Percentiles rank a stretch among this genome's conserved stretches.
Conservation (phyloP, 2,888 invertebrate genomes). For the Limnephilus rhombicus region DNA sequence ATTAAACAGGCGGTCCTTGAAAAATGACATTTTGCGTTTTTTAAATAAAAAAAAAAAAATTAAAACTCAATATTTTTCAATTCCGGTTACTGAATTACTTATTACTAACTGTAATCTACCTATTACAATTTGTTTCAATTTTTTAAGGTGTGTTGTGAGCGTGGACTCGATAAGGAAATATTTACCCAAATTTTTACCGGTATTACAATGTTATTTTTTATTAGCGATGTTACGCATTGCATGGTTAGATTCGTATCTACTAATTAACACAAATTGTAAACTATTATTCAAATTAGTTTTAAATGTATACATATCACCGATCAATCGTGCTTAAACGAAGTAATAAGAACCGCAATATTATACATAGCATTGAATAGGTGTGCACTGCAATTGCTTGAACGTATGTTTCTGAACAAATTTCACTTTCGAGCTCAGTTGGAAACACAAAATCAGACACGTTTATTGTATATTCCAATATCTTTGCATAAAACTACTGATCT, state of each 20-base stretch:
- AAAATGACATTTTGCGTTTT: too few species aligned
- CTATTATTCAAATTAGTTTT: neutral
- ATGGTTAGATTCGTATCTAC: neutral
- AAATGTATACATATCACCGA: neutral
- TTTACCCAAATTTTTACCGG: too few species aligned
- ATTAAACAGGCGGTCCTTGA: too few species aligned
- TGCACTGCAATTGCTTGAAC: neutral
- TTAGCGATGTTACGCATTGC: neutral
- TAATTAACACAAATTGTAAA: neutral
- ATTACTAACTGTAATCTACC: too few species aligned
- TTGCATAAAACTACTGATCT: constrained; percentile 34
- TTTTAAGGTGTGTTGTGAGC: too few species aligned
- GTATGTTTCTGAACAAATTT: constrained; percentile 20
- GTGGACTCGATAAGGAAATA: too few species aligned
- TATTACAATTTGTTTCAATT: too few species aligned
- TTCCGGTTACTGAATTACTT: too few species aligned
- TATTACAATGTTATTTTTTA: neutral
- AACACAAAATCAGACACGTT: constrained; percentile 1
- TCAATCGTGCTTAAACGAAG: neutral
- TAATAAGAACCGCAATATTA: neutral
- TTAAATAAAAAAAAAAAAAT: too few species aligned
- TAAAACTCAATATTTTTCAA: too few species aligned
- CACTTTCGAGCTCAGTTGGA: constrained; percentile 23
- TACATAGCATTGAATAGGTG: neutral
- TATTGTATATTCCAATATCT: neutral